Conservation (phyloP, 2,888 invertebrate species). For the Cordilura impudica region DNA sequence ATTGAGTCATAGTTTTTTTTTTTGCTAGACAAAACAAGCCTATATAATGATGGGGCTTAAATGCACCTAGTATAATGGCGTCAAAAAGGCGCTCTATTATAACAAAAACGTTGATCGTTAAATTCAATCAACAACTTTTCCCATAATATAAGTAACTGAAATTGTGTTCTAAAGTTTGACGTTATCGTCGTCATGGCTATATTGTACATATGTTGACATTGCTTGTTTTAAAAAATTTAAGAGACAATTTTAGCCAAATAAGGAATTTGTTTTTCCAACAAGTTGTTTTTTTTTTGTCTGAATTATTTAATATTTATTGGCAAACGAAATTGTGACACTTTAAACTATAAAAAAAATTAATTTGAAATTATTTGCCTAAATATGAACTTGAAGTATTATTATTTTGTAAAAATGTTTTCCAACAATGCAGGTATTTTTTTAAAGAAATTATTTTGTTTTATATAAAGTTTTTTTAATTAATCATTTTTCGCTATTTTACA, state of each 20-base stretch:
- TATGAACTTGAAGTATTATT: background rate
- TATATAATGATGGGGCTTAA: background rate
- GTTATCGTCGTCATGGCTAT: constrained; percentile 32
- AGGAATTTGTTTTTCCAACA: constrained; percentile 58
- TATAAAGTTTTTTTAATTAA: too few species aligned
- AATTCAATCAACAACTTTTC: constrained; percentile 50
- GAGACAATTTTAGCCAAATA: constrained; percentile 59
- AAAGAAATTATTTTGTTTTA: background rate
- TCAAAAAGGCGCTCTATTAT: constrained; percentile 46
- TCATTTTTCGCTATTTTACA: constrained; percentile 19
- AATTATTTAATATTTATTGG: constrained; percentile 34
- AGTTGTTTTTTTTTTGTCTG: constrained; percentile 24
- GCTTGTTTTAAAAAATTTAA: constrained; percentile 47
- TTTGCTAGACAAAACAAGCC: background rate
- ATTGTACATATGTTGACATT: constrained; percentile 45
- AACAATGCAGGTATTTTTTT: background rate
- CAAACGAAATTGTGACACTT: constrained; percentile 24
- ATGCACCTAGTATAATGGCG: constrained; percentile 24
- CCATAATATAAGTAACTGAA: constrained; percentile 42
- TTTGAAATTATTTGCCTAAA: constrained; percentile 70
- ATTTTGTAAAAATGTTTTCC: background rate
- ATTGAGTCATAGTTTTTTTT: background rate
- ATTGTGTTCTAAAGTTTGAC: constrained; percentile 34
- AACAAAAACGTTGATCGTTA: constrained; percentile 28
- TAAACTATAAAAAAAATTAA: constrained; percentile 68